These are phyloP conservation scores for Athene noctua DNA, from an alignment of 2,113 vertebrate species.

Conservation along the genomic window DNA sequence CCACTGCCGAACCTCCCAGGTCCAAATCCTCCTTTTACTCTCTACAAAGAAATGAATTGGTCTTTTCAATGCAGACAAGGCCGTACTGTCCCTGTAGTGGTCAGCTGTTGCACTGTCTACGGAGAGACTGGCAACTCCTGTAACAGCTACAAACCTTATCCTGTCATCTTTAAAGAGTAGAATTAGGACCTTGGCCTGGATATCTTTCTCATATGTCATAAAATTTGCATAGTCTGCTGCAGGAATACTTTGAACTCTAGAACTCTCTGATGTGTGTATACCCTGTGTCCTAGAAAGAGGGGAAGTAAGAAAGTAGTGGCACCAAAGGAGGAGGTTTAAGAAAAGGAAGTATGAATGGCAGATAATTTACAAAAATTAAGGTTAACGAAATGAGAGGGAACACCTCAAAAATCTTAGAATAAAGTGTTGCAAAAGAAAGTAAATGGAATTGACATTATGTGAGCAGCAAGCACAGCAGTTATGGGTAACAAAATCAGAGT, in stretches of 20 bases:
- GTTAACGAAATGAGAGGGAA: background rate
- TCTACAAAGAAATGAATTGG: background rate
- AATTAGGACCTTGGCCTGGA: background rate
- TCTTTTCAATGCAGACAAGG: background rate
- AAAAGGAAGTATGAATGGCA: background rate
- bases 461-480: background rate
- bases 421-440: background rate
- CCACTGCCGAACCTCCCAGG: background rate
- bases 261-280: background rate
- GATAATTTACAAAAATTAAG: background rate
- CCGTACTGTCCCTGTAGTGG: background rate
- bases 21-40: background rate
- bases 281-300: background rate
- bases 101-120: constrained; percentile 5
- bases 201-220: background rate
- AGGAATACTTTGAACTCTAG: background rate
- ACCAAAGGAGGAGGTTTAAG: background rate
- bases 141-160: background rate
- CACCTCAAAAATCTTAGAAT: background rate
- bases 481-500: background rate
- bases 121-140: background rate
- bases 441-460: background rate
- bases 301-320: background rate
- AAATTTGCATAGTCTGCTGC: background rate
- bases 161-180: background rate